Evolutionary conservation across 2,888 invertebrate species (phyloP).

Genomic region (Drosophila quasianomalipes): DNA sequence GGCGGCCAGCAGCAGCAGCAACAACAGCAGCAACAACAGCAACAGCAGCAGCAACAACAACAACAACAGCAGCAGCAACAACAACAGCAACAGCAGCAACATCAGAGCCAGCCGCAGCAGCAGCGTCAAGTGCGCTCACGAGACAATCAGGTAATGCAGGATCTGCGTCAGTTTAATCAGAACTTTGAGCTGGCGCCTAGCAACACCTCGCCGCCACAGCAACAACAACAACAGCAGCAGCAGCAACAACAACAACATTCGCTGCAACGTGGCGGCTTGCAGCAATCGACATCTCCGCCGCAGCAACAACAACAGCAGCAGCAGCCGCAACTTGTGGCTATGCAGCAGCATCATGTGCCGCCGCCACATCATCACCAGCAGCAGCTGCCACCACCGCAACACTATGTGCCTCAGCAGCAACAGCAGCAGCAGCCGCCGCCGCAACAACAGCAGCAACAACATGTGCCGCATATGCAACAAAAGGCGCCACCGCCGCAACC

Average conservation of each 20-base stretch:
- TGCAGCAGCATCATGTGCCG: conserved; percentile 63
- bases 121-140: conserved; percentile 82
- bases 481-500: conserved; percentile 52
- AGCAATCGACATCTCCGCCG: conserved; percentile 57
- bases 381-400: conserved; percentile 68
- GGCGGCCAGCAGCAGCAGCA: conserved; percentile 45
- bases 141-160: conserved; percentile 85
- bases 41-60: conserved; percentile 30
- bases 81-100: conserved; percentile 48
- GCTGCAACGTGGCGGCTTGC: conserved; percentile 59
- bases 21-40: conserved; percentile 29
- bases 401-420: conserved; percentile 79
- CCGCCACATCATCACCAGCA: conserved; percentile 76
- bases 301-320: conserved; percentile 49
- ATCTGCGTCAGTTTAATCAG: conserved; percentile 91
- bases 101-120: conserved; percentile 52
- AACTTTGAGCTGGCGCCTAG: conserved; percentile 90
- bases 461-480: conserved; percentile 60
- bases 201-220: conserved; percentile 82
- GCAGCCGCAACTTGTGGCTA: conserved; percentile 76
- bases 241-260: conserved; percentile 70
- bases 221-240: conserved; percentile 66
- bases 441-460: conserved; percentile 55
- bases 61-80: conserved; percentile 51
- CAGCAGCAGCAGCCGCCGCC: conserved; percentile 60